Evolutionary conservation across 2,113 vertebrate species (phyloP).

Genomic region (Oncorhynchus masou): DNA sequence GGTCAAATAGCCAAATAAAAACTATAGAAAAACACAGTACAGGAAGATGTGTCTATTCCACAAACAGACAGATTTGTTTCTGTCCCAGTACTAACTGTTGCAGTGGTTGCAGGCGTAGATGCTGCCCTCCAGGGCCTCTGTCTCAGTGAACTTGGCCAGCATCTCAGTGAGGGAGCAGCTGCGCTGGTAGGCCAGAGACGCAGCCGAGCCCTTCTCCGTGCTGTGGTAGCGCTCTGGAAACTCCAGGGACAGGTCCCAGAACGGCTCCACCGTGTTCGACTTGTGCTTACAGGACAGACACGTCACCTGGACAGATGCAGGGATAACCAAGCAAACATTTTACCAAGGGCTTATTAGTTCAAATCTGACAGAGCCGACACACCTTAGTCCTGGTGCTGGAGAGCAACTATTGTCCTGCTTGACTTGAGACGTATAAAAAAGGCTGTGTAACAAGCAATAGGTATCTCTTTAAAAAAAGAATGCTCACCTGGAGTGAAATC

Average conservation of each 20-base stretch:
- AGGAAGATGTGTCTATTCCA: too few relatives aligned
- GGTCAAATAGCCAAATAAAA: too few relatives aligned
- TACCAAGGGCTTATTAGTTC: neutral
- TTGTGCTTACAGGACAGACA: constrained; percentile 97
- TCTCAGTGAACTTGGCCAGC: constrained; percentile 98
- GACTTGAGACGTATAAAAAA: too few relatives aligned
- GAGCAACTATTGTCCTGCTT: too few relatives aligned
- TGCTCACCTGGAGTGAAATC: too few relatives aligned
- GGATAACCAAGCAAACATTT: neutral
- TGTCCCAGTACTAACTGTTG: constrained; percentile 85
- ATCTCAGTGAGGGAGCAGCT: constrained; percentile 96
- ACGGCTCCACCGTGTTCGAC: constrained; percentile 96
- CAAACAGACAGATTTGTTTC: too few relatives aligned
- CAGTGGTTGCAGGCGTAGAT: constrained; percentile 97
- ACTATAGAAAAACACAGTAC: too few relatives aligned
- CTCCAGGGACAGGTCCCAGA: constrained; percentile 97
- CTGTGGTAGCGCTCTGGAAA: constrained; percentile 96
- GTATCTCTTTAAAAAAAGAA: too few relatives aligned
- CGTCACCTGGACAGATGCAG: constrained; percentile 80
- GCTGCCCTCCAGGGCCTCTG: constrained; percentile 92
- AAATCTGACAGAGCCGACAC: too few relatives aligned
- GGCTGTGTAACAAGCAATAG: too few relatives aligned
- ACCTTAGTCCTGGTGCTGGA: too few relatives aligned
- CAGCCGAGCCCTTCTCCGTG: constrained; percentile 81
- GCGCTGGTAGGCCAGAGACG: constrained; percentile 74